Base-by-base conservation (phyloP, 2,113 vertebrate species). In the Pangasianodon hypophthalmus region DNA sequence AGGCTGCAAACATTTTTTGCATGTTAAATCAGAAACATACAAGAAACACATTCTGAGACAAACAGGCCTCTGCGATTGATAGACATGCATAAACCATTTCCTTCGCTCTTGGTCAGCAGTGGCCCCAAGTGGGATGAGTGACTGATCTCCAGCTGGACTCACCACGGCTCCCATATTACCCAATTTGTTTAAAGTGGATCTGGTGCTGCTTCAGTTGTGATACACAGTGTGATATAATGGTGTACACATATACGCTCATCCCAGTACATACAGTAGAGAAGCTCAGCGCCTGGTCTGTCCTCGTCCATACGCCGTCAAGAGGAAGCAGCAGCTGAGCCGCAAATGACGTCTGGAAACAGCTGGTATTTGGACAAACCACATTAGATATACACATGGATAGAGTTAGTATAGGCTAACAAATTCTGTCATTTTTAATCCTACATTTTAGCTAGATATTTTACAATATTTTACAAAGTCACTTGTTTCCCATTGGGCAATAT, bases 271-370 rank as follows among this genome's bases (percentile, higher is more conserved):
- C 14, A 24, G n/a, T 19, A 54, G n/a, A 44, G 62, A 60, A 21
- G 21, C 13, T 73, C 48, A 62, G 13, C 21, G 37, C n/a, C 4
- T 10, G 26, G 37, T 50, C 83, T 88, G 73, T 81, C 77, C 24
- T 69, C 73, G 82, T 52, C 64, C 77, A 50, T 79, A 82, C 52
- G 48, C 29, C 11, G 8, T n/a, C 44, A 6, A 67, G 11, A 84
- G 88, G 90, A 89, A 89, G 52, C 29, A 48, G 64, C 88, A 67
- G 88, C 84, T 87, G 54, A 54, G 14, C 37, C 62, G 67, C 90
- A 87, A 73, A 87, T 16, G 32, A 80, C 7, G 13, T 84, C 41
- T 89, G 71, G 58, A 89, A 87, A 89, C 88, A 87, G 69, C 88
- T 81, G 69, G 81, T 60, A 41, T 81, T 89, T 67, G 41, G 48